These are phyloP conservation scores for Campaea margaritaria DNA, from an alignment of 2,888 invertebrate species.

Conservation along the genomic window DNA sequence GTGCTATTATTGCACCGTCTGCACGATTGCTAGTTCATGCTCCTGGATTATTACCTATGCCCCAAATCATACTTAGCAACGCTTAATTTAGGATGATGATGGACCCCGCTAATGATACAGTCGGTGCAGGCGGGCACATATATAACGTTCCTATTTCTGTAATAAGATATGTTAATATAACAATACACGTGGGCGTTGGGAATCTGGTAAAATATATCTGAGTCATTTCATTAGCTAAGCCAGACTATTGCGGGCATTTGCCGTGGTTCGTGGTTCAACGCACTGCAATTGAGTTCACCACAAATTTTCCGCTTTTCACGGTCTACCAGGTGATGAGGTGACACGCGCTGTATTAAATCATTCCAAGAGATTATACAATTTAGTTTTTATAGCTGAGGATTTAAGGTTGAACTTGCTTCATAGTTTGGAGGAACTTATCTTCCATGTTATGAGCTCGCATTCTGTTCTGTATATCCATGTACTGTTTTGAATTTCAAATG, in stretches of 20 bases:
- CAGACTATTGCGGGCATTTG: slow-evolving; percentile 54
- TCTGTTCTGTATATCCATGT: slow-evolving; percentile 30
- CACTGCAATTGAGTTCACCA: slow-evolving; percentile 64
- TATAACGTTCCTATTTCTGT: slow-evolving; percentile 39
- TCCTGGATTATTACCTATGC: slow-evolving; percentile 32
- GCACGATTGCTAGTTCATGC: slow-evolving; percentile 51
- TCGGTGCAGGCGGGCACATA: slow-evolving; percentile 26
- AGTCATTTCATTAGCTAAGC: slow-evolving; percentile 49
- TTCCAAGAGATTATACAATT: slow-evolving; percentile 30
- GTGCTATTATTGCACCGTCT: slow-evolving; percentile 62
- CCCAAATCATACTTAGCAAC: slow-evolving; percentile 21
- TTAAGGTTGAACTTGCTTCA: slow-evolving; percentile 14
- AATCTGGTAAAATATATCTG: slow-evolving; percentile 47
- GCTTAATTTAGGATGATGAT: slow-evolving; percentile 31
- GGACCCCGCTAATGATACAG: slow-evolving; percentile 24
- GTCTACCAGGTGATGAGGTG: slow-evolving; percentile 48
- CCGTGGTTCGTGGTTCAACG: slow-evolving; percentile 60
- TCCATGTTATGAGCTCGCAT: slow-evolving; percentile 24
- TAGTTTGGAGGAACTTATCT: slow-evolving; percentile 26
- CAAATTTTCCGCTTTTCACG: slow-evolving; percentile 74
- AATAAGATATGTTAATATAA: slow-evolving; percentile 47
- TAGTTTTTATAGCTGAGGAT: slow-evolving; percentile 36
- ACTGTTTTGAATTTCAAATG: slow-evolving; percentile 55
- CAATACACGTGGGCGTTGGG: slow-evolving; percentile 51
- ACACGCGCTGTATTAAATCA: slow-evolving; percentile 42